Percentiles rank a stretch among this genome's conserved stretches.
These are phyloP conservation scores for Dendrolimus pini DNA, from an alignment of 2,888 invertebrate species.

Conservation along the genomic window DNA sequence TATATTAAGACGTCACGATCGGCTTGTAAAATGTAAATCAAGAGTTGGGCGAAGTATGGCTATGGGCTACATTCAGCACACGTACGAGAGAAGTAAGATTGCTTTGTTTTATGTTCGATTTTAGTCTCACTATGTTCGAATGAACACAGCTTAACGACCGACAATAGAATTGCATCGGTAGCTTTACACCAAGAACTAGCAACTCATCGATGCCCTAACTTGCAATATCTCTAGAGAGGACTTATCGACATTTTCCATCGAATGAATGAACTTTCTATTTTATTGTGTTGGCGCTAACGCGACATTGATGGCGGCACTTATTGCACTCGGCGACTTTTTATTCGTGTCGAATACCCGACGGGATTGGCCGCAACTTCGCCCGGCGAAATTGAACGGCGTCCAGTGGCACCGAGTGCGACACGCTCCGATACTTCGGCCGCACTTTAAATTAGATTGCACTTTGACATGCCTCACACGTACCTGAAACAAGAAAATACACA, in stretches of 20 bases:
- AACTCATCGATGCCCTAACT: too few relatives aligned
- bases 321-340: constrained; percentile 61
- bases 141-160: too few relatives aligned
- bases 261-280: constrained; percentile 66
- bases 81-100: too few relatives aligned
- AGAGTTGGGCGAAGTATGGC: too few relatives aligned
- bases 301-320: constrained; percentile 70
- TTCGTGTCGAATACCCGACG: constrained; percentile 31
- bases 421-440: constrained; percentile 22
- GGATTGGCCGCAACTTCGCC: constrained; percentile 35
- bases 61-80: too few relatives aligned
- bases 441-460: constrained; percentile 12
- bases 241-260: constrained; percentile 33
- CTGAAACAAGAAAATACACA: constrained; percentile 35
- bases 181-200: too few relatives aligned
- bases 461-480: constrained; percentile 27
- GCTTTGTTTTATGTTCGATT: too few relatives aligned
- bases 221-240: background rate
- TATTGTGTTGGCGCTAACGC: constrained; percentile 68
- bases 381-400: constrained; percentile 41
- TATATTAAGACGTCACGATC: too few relatives aligned
- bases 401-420: constrained; percentile 11
- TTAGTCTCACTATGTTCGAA: too few relatives aligned
- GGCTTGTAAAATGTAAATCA: too few relatives aligned
- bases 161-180: too few relatives aligned